Evolutionary conservation across 2,888 invertebrate genomes (phyloP).

Genomic region (Lithophane ornitopus): DNA sequence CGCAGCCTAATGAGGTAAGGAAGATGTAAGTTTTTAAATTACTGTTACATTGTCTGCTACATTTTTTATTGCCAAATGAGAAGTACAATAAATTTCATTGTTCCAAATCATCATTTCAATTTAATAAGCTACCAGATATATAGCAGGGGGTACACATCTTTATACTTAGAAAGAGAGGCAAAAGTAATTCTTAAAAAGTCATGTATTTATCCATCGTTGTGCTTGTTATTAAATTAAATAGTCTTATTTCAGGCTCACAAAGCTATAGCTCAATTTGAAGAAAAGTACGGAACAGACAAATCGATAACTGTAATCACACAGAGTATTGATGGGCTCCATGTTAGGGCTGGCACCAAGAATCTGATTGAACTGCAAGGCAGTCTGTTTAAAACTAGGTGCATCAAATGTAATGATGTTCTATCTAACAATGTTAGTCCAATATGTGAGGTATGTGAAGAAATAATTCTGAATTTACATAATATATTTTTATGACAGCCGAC

Average conservation of each 20-base stretch:
- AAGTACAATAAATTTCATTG: too few species aligned
- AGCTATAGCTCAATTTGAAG: conserved; percentile 92
- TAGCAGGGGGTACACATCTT: too few species aligned
- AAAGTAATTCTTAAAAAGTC: background rate
- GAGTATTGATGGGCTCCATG: conserved; percentile 97
- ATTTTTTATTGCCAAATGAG: background rate
- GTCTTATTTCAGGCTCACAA: conserved; percentile 89
- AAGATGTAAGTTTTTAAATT: background rate
- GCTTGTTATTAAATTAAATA: background rate
- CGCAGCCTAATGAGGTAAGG: conserved; percentile 91
- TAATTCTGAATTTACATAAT: background rate
- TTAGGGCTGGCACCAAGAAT: conserved; percentile 94
- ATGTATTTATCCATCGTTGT: background rate
- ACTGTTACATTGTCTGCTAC: background rate
- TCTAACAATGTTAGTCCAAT: conserved; percentile 93
- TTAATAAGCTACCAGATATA: too few species aligned
- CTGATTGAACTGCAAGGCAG: conserved; percentile 96
- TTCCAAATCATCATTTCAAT: background rate
- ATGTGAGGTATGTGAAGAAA: conserved; percentile 88
- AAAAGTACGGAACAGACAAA: conserved; percentile 84
- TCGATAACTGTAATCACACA: conserved; percentile 94
- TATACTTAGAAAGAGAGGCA: background rate
- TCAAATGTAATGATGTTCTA: conserved; percentile 90
- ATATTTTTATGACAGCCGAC: background rate
- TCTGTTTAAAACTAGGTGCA: conserved; percentile 91